Evolutionary conservation across 2,797 vertebrate genomes (phyloP).

Genomic region (Pseudochirops cupreus): DNA sequence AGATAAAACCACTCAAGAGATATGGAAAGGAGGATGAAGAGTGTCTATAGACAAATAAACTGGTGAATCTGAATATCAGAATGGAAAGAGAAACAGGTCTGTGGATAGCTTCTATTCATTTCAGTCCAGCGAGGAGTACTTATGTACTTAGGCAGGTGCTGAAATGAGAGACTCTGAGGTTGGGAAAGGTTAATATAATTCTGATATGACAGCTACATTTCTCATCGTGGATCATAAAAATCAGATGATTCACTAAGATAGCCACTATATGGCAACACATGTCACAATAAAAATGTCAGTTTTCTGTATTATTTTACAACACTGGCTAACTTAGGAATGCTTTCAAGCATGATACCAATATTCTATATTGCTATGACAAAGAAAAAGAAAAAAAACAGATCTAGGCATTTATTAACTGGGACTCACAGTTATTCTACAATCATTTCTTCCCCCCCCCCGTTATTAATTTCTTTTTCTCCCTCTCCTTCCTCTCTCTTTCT

Average conservation of each 20-base stretch:
- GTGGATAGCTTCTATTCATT: conserved; percentile 74
- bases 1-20: conserved; percentile 8
- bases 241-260: conserved; percentile 82
- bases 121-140: conserved; percentile 67
- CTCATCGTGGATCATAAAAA: conserved; percentile 82
- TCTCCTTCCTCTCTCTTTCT: background rate
- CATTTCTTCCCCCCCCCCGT: conserved; percentile 1
- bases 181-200: conserved; percentile 74
- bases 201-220: conserved; percentile 81
- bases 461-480: background rate
- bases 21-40: background rate
- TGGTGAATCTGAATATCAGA: conserved; percentile 60
- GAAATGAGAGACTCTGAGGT: conserved; percentile 79
- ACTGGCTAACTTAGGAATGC: conserved; percentile 81
- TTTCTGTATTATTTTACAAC: conserved; percentile 85
- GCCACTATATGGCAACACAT: conserved; percentile 72
- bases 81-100: conserved; percentile 68
- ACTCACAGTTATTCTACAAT: conserved; percentile 46
- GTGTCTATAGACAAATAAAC: background rate
- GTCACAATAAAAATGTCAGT: conserved; percentile 84
- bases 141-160: conserved; percentile 79
- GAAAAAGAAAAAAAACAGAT: conserved; percentile 38
- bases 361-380: conserved; percentile 70
- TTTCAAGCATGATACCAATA: conserved; percentile 82
- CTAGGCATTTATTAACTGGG: conserved; percentile 73